Conservation (phyloP, 2,113 vertebrate genomes). For the Chroicocephalus ridibundus region DNA sequence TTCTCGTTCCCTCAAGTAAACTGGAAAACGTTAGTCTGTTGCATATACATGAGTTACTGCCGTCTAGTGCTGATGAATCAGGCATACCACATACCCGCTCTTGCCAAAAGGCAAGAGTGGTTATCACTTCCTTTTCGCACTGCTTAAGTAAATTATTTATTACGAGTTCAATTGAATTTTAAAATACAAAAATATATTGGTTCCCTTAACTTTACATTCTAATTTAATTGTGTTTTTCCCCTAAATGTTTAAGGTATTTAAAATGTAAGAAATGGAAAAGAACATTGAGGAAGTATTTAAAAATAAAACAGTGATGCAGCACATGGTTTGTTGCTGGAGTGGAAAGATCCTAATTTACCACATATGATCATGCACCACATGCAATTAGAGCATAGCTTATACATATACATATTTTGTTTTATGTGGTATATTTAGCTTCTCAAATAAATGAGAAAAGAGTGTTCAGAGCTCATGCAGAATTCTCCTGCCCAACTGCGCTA, state of each 20-base stretch:
- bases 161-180: constrained; percentile 43
- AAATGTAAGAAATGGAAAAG: neutral
- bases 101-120: constrained; percentile 2
- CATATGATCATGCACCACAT: neutral
- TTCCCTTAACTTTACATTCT: neutral
- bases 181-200: constrained; percentile 31
- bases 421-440: neutral
- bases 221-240: neutral
- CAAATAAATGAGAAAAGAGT: neutral
- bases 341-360: neutral
- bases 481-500: constrained; percentile 21
- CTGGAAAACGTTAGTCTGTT: neutral
- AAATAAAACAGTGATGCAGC: neutral
- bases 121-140: neutral
- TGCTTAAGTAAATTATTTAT: constrained; percentile 32
- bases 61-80: neutral
- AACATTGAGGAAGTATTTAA: neutral
- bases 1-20: constrained; percentile 23
- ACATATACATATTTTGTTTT: neutral
- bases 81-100: neutral
- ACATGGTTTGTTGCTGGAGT: neutral
- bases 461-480: neutral
- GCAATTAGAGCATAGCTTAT: constrained; percentile 12
- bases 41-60: constrained; percentile 16
- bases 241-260: neutral